Evolutionary conservation across 2,888 invertebrate species (phyloP).

Genomic region (Heliconius hortense): DNA sequence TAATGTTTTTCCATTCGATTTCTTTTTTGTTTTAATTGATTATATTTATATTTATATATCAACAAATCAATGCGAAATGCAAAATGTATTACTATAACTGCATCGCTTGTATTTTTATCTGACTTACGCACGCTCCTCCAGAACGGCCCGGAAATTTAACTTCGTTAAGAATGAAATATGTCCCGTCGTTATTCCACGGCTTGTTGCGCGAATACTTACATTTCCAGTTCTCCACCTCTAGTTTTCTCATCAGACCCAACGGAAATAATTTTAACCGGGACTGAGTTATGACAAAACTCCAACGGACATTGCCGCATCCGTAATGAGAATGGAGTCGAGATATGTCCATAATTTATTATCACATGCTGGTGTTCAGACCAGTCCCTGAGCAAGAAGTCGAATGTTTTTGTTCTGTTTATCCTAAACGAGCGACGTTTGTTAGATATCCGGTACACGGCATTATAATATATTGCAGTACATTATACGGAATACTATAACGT

Average conservation of each 20-base stretch:
- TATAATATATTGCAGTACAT: slow-evolving; percentile 12
- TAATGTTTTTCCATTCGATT: slow-evolving; percentile 40
- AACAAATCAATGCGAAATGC: neutral
- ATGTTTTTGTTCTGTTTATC: slow-evolving; percentile 58
- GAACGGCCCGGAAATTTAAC: slow-evolving; percentile 79
- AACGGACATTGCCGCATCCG: slow-evolving; percentile 81
- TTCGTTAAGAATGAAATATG: slow-evolving; percentile 82
- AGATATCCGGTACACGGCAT: slow-evolving; percentile 20
- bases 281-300: slow-evolving; percentile 82
- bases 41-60: neutral
- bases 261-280: slow-evolving; percentile 82
- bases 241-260: slow-evolving; percentile 80
- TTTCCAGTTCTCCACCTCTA: slow-evolving; percentile 77
- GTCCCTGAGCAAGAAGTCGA: slow-evolving; percentile 57
- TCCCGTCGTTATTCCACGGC: slow-evolving; percentile 78
- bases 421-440: slow-evolving; percentile 41
- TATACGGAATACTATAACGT: slow-evolving; percentile 15
- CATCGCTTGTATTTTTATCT: slow-evolving; percentile 68
- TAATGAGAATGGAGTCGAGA: slow-evolving; percentile 80
- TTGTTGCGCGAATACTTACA: slow-evolving; percentile 80
- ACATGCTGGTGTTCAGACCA: slow-evolving; percentile 63
- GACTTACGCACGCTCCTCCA: slow-evolving; percentile 77
- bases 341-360: slow-evolving; percentile 77
- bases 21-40: slow-evolving; percentile 3
- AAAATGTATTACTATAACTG: neutral